Conservation (phyloP, 2,113 vertebrate genomes). For the Suricata suricatta region DNA sequence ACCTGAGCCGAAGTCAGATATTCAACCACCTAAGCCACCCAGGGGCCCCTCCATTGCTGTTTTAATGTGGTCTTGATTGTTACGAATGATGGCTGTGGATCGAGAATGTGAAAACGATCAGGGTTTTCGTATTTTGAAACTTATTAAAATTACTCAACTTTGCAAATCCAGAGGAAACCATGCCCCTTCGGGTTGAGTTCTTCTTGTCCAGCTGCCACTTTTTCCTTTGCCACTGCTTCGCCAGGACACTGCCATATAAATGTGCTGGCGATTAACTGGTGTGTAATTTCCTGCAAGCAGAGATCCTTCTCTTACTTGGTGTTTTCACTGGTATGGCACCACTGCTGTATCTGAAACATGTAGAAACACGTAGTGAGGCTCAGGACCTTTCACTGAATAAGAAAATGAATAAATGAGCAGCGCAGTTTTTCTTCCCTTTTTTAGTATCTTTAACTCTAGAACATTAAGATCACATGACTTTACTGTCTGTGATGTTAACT, state of each 20-base stretch:
- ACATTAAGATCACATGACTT: conserved; percentile 13
- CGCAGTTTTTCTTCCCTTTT: not conserved
- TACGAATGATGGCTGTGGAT: not conserved
- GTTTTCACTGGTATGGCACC: not conserved
- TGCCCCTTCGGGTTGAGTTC: not conserved
- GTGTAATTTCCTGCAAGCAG: not conserved
- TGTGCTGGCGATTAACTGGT: not conserved
- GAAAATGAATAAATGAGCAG: not conserved
- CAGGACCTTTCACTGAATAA: not conserved
- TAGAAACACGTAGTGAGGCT: not conserved
- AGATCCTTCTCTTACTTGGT: not conserved
- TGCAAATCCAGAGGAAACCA: not conserved
- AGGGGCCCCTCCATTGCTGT: not conserved
- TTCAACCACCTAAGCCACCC: too few relatives aligned
- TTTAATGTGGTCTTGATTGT: not conserved
- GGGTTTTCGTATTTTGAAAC: not conserved
- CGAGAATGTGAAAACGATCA: not conserved
- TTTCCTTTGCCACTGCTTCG: not conserved
- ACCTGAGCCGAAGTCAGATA: too few relatives aligned
- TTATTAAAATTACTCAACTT: not conserved
- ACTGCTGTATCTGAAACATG: not conserved
- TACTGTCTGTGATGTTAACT: not conserved
- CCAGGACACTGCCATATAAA: not conserved
- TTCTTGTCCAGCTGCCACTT: not conserved
- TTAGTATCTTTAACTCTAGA: not conserved